Percentiles rank a stretch among this genome's conserved stretches.
phyloP scores from a whole-genome alignment of 2,888 invertebrate genomes.

The Morpho helenor region DNA sequence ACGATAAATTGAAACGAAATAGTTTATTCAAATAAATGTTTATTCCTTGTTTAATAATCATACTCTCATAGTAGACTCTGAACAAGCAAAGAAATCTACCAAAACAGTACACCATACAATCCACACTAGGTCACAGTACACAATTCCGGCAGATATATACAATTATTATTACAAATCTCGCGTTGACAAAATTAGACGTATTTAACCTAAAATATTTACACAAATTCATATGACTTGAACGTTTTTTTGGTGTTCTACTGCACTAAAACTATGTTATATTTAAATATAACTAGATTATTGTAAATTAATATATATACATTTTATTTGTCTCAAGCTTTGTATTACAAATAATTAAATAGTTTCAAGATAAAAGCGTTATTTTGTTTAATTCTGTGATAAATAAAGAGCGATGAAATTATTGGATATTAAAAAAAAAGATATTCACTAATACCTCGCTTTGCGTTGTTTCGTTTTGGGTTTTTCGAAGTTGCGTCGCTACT shows the following conservation, averaged over 20 bases:
- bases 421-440: too few relatives aligned
- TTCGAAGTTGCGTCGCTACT: too few relatives aligned
- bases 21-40: neutral
- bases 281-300: neutral
- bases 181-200: conserved; percentile 21
- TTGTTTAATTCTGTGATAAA: too few relatives aligned
- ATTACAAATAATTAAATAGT: conserved; percentile 3
- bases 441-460: too few relatives aligned
- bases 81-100: conserved; percentile 9
- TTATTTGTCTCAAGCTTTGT: conserved; percentile 12
- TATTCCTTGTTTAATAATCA: neutral
- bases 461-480: too few relatives aligned
- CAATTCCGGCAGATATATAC: conserved; percentile 13
- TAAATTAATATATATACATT: conserved; percentile 16
- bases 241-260: conserved; percentile 28
- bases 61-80: conserved; percentile 5
- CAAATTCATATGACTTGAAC: conserved; percentile 23
- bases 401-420: too few relatives aligned
- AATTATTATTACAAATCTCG: conserved; percentile 26
- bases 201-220: conserved; percentile 29
- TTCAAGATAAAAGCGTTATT: too few relatives aligned
- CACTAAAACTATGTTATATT: conserved; percentile 9
- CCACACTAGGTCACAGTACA: neutral
- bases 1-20: neutral
- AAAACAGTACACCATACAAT: conserved; percentile 4